phyloP scores from a whole-genome alignment of 2,888 invertebrate genomes.

The Nomada fucata region DNA sequence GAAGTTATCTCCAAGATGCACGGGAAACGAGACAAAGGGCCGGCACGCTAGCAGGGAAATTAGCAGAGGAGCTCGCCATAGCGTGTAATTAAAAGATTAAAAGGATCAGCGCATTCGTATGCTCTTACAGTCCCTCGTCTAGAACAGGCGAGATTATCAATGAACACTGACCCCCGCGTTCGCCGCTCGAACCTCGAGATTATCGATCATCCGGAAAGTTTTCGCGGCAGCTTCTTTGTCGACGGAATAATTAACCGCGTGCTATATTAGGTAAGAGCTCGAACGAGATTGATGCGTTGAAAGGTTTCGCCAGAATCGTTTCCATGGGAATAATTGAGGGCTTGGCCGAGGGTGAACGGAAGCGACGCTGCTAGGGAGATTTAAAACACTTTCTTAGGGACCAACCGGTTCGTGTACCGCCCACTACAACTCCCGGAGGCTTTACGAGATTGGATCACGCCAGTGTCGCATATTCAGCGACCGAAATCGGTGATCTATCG shows the following conservation, averaged over 20 bases:
- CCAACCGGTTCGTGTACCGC: conserved; percentile 13
- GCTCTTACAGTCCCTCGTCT: conserved; percentile 46
- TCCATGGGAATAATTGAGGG: conserved; percentile 77
- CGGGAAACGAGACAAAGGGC: conserved; percentile 8
- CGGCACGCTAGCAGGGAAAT: conserved; percentile 43
- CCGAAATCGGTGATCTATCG: conserved; percentile 49
- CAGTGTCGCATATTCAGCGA: conserved; percentile 46
- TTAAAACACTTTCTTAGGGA: conserved; percentile 69
- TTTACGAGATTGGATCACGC: conserved; percentile 65
- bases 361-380: conserved; percentile 52
- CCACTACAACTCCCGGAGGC: conserved; percentile 51
- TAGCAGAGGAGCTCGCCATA: conserved; percentile 35
- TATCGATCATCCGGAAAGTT: conserved; percentile 67
- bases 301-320: conserved; percentile 74
- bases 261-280: conserved; percentile 73
- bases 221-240: conserved; percentile 64
- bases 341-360: conserved; percentile 55
- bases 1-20: conserved; percentile 13
- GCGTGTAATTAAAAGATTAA: conserved; percentile 70
- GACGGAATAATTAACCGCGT: conserved; percentile 74
- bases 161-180: conserved; percentile 55
- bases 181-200: conserved; percentile 49
- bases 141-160: conserved; percentile 62
- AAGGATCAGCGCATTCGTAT: conserved; percentile 60
- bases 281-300: conserved; percentile 76